phyloP scores from a whole-genome alignment of 2,113 vertebrate species.

The Vidua chalybeata region DNA sequence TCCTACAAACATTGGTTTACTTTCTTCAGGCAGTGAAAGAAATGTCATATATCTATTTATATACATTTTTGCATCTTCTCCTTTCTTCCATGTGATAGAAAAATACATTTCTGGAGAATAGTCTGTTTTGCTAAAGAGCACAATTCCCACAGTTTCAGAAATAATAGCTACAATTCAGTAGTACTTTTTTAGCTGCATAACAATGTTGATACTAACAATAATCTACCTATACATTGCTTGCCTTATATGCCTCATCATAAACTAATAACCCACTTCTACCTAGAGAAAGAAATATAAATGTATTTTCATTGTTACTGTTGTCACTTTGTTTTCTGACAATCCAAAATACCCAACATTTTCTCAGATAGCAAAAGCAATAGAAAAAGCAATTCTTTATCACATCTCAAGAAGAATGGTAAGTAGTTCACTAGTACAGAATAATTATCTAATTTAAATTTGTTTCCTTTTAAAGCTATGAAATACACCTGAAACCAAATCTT shows the following conservation, averaged over 20 bases:
- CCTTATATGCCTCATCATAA: background rate
- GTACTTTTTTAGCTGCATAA: background rate
- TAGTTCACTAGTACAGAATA: background rate
- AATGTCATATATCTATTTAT: background rate
- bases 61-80: background rate
- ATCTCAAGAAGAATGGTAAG: background rate
- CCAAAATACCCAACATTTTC: background rate
- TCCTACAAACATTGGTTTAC: background rate
- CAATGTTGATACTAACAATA: background rate
- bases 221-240: background rate
- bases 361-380: background rate
- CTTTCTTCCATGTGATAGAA: background rate
- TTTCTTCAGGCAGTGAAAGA: background rate
- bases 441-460: background rate
- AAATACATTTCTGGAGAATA: slow-evolving; percentile 2
- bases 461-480: background rate
- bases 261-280: background rate
- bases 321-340: background rate
- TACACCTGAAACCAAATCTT: background rate
- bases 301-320: background rate
- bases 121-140: background rate
- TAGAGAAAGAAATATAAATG: background rate
- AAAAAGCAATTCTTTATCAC: background rate
- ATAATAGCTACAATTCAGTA: background rate
- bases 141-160: background rate